These are phyloP conservation scores for Troides aeacus DNA, from an alignment of 2,888 invertebrate genomes.

Conservation along the genomic window DNA sequence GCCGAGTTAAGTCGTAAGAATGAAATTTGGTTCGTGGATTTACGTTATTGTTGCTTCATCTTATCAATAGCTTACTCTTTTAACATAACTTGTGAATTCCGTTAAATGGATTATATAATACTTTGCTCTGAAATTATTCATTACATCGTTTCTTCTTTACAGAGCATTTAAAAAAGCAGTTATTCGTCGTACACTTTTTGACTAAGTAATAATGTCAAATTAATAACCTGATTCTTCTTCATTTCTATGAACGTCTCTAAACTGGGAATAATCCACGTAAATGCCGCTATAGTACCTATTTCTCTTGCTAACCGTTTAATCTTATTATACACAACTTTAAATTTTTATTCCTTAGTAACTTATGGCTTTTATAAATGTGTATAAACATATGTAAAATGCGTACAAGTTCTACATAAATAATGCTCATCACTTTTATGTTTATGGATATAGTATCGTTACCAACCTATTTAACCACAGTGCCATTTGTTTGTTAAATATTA, in stretches of 20 bases:
- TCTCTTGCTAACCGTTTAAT: not conserved
- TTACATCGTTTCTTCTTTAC: not conserved
- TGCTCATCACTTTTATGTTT: too few relatives aligned
- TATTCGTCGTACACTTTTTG: not conserved
- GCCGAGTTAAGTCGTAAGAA: constrained; percentile 18
- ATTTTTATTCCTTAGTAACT: too few relatives aligned
- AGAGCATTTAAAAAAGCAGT: not conserved
- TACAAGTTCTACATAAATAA: too few relatives aligned
- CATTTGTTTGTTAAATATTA: not conserved
- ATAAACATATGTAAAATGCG: too few relatives aligned
- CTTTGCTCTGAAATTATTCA: constrained; percentile 1
- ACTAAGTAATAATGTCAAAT: too few relatives aligned
- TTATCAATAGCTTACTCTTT: constrained; percentile 24
- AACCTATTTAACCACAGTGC: too few relatives aligned
- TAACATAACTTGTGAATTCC: constrained; percentile 19
- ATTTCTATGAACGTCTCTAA: too few relatives aligned
- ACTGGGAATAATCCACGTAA: not conserved
- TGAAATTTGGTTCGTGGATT: constrained; percentile 22
- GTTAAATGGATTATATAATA: not conserved
- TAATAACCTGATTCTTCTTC: too few relatives aligned
- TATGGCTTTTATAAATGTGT: too few relatives aligned
- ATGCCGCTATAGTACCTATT: not conserved
- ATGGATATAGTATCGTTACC: too few relatives aligned
- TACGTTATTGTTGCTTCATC: constrained; percentile 20
- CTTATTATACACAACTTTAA: too few relatives aligned